Base-by-base conservation (phyloP, 2,113 vertebrate genomes). In the Grantiella picta region DNA sequence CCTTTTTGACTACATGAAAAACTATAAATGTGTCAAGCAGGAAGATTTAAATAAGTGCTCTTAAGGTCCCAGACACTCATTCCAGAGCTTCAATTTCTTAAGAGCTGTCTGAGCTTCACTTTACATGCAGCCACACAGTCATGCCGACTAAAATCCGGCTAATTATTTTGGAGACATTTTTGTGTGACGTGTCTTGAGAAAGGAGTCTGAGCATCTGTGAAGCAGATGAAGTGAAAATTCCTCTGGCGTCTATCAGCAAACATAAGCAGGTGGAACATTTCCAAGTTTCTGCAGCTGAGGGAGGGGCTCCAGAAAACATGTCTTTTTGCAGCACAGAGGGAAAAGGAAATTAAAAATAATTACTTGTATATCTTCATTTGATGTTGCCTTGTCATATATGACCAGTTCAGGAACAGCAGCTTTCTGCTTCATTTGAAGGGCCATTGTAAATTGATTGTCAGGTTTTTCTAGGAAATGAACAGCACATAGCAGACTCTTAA, bases 131-230 rank as follows among this genome's bases (percentile, higher is more conserved):
- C 82, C 87, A 73, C 57, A 38, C 31, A 86, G 73, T 79, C 61
- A 80, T 72, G 66, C 89, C 0, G 15, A 71, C 92, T 82, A 60
- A 91, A 90, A 89, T 77, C 52, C 53, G 83, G 52, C 59, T 89
- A 96, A 97, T 38, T 89, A 66, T 94, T 95, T 89, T 72, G 57
- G 76, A 92, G 83, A 66, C 50, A 42, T 93, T 90, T 97, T 80
- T 82, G 56, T 88, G 33, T 90, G 85, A 79, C 18, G 73, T 79
- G 68, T 78, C 84, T 90, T 91, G 42, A 93, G 87, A 53, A 86
- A 75, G 88, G 82, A 94, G 76, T 78, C 70, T 75, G 63, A 96
- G 80, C 89, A 88, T 89, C 95, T 93, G 85, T 86, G 89, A 72
- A 92, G 65, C 91, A 92, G 94, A 94, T 95, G 90, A 95, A 82